Base-by-base conservation (phyloP, 2,888 invertebrate genomes). In the Imbricaverruca yamaguchii region DNA sequence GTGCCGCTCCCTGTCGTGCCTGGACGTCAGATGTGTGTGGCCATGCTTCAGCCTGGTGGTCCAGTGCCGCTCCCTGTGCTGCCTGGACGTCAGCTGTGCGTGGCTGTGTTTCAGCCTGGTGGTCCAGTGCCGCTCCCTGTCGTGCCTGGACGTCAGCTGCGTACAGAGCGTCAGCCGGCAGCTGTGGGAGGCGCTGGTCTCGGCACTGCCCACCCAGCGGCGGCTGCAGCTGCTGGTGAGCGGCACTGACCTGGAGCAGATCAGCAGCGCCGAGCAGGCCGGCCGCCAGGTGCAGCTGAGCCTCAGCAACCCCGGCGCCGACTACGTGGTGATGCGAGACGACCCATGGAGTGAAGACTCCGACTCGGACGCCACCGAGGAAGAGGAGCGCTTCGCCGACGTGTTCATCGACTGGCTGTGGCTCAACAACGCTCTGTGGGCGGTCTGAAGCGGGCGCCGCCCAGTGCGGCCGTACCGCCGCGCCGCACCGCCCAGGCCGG, bases 341-440 rank as follows among this genome's bases (percentile, higher is more conserved):
- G 74, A 74, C 39, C 74, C 74, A 15, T 53, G 15, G 53, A 53
- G 53, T 8, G 74, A 74, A 8, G 74, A 74, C 74, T 74, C 74
- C 11, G 78, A 78, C 56, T 78, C 78, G 55, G 78, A 78, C n/a
- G 78, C 13, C 9, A n/a, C 56, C 10, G 55, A 56, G 23, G 78
- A 78, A 0, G 78, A 78, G 6, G 78, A 78, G 57, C 56, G 78
- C n/a, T 78, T 78, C 23, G 55, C 56, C n/a, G 57, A 78, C 55
- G 78, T 78, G 56, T 78, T 78, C 23, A 57, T 57, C n/a, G 78
- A 78, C 23, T 78, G 78, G 78, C 78, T 78, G 57, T 78, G 78
- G 78, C 56, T 78, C 12, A 56, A 78, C 21, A 78, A 78, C 57
- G 78, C 78, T 1, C 78, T 78, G 23, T 78, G 78, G 78, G 56